These are phyloP conservation scores for Diplodus sargus DNA, from an alignment of 2,797 vertebrate species.

Conservation along the genomic window DNA sequence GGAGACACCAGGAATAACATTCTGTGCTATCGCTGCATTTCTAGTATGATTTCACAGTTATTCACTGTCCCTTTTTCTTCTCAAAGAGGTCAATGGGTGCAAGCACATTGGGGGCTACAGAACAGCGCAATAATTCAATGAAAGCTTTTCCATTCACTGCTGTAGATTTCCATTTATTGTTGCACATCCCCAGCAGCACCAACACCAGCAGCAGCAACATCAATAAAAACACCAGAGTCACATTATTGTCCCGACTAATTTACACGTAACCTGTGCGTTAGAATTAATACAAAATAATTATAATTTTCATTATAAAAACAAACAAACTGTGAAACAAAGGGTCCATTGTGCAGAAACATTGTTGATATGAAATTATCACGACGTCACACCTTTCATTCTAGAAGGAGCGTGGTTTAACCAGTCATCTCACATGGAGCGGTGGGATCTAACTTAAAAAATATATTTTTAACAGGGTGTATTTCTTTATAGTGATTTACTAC, in stretches of 20 bases:
- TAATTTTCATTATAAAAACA: no score
- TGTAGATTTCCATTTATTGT: background rate
- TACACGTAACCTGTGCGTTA: background rate
- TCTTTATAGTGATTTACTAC: rapidly evolving
- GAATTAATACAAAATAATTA: no score
- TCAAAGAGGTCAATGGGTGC: background rate
- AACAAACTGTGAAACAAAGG: no score
- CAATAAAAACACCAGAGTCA: no score
- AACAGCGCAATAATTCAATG: background rate
- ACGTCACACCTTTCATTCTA: constrained; percentile 43
- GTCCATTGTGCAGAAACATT: background rate
- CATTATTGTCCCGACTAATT: background rate
- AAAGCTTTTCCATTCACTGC: background rate
- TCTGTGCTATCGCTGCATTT: background rate
- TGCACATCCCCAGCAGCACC: background rate
- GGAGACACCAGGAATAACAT: no score
- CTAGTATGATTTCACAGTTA: background rate
- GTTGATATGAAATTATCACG: constrained; percentile 12
- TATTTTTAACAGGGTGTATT: background rate
- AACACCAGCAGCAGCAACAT: no score
- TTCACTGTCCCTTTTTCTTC: background rate
- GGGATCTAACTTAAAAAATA: background rate
- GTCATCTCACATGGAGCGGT: constrained; percentile 25
- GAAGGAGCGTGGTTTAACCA: constrained; percentile 36
- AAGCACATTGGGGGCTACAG: background rate